Base-by-base conservation (phyloP, 2,113 vertebrate genomes). In the Charadrius vociferus region DNA sequence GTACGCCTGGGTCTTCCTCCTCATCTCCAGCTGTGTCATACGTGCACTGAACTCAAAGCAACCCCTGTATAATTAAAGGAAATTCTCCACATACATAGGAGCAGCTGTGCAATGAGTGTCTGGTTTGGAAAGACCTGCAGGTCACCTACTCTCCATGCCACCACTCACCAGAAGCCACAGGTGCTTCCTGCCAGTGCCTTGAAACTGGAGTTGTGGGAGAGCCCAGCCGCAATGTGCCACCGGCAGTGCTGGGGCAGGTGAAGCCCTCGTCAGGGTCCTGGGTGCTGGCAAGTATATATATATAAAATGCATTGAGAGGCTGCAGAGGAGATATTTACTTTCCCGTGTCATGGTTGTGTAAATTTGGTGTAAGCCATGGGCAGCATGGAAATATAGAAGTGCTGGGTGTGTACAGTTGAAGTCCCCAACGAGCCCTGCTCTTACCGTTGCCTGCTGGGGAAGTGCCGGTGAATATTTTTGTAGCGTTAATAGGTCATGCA, bases 1-100 rank as follows among this genome's bases (percentile, higher is more conserved):
- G 37, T 50, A 5, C 18, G 56, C 24, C 36, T 47, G 78, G 52
- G 36, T 68, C 66, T 45, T 43, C 23, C 58, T 77, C 19, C 53
- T 32, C 49, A 22, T 22, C 29, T 63, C 55, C 81, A 74, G 39
- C 68, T 32, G 37, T 63, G 86, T 30, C 39, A 30, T n/a, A 13
- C 1, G 0, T 24, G n/a, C 23, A 5, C 37, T 36, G 62, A 88
- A 43, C 58, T 61, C 75, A 41, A 2, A 59, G 17, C 1, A 1
- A 49, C 5, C 26, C 56, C n/a, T 23, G 3, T 30, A 22, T 32
- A 55, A 53, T 56, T 7, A 26, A 52, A 50, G 30, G 39, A 10
- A 70, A 21, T 34, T 39, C 62, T 80, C 72, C 2, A 3, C n/a
- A 24, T 45, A 24, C 30, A 7, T 4, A 10, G 81, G 34, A 75